Evolutionary conservation across 2,888 invertebrate species (phyloP), one percentile per base, ranked within the genome.

Genomic region (Eupsilia transversa): DNA sequence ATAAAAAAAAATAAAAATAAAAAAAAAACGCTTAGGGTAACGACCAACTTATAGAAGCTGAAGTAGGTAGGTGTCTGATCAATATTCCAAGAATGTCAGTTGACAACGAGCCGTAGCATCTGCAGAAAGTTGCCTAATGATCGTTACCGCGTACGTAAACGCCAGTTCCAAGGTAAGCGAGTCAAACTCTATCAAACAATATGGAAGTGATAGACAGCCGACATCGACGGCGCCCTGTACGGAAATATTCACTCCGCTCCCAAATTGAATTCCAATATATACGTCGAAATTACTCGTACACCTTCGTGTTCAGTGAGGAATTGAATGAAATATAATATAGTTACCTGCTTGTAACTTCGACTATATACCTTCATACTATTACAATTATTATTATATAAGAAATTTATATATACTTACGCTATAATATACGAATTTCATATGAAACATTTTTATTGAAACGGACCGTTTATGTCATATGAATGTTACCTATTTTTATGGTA

Each of bases 211-310:
- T 84, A 88, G 90, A 87, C 90, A 89, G 86, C 81, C 82, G 86
- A 87, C 82, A 89, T 83, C 85, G 87, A 77, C 77, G 72, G 72
- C 56, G 60, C 68, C 33, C 69, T 76, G 68, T 80, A 81, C 83
- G 84, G 85, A 89, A 89, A 88, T 89, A 89, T 89, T 89, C 87
- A 80, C 87, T 83, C 61, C 76, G 69, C 75, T 82, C 83, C 77
- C 77, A 91, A 91, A 91, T 91, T 88, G 87, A 90, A 90, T 91
- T 91, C 86, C 87, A 77, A 88, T 86, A 87, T 83, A 86, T 85
- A 79, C 82, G 86, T 77, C 76, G 74, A 72, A 85, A 86, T 87
- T 88, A 88, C 85, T 86, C 77, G 83, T 83, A 80, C 85, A 85
- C 76, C 72, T 77, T 65, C 85, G 76, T 83, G 82, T 88, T 83